A percentile compares a stretch with the other conserved stretches of the same genome.
These are phyloP conservation scores for Rapana venosa DNA, from an alignment of 2,888 invertebrate species.

Conservation along the genomic window DNA sequence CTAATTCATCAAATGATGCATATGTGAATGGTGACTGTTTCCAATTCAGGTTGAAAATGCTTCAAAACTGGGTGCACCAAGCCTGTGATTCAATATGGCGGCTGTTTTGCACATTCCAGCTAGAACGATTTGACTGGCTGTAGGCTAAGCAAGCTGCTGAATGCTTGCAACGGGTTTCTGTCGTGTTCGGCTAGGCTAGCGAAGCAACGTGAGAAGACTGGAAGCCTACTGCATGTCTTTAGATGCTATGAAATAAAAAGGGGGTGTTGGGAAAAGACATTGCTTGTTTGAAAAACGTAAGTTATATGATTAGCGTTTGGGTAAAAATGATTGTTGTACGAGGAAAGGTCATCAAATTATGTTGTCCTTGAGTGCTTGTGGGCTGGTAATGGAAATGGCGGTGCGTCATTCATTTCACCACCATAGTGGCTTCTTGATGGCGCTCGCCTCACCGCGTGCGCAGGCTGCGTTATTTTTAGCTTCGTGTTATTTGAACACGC, in stretches of 20 bases:
- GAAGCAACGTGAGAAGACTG: slow-evolving; percentile 24
- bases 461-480: slow-evolving; percentile 19
- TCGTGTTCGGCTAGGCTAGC: background rate
- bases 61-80: slow-evolving; percentile 31
- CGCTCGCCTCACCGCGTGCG: background rate
- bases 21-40: background rate
- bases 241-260: background rate
- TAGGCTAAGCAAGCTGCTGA: background rate
- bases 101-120: slow-evolving; percentile 39
- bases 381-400: background rate
- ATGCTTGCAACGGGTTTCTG: slow-evolving; percentile 12
- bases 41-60: slow-evolving; percentile 18
- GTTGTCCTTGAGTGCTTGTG: slow-evolving; percentile 17
- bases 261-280: background rate
- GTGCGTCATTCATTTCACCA: slow-evolving; percentile 18
- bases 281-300: background rate
- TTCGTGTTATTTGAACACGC: slow-evolving; percentile 5
- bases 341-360: slow-evolving; percentile 7
- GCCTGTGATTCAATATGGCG: slow-evolving; percentile 44
- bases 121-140: slow-evolving; percentile 44
- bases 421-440: slow-evolving; percentile 8
- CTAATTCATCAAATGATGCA: slow-evolving; percentile 1
- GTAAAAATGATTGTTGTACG: background rate
- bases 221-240: background rate
- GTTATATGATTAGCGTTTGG: background rate